phyloP scores from a whole-genome alignment of 2,797 vertebrate genomes.

The Chelon labrosus region DNA sequence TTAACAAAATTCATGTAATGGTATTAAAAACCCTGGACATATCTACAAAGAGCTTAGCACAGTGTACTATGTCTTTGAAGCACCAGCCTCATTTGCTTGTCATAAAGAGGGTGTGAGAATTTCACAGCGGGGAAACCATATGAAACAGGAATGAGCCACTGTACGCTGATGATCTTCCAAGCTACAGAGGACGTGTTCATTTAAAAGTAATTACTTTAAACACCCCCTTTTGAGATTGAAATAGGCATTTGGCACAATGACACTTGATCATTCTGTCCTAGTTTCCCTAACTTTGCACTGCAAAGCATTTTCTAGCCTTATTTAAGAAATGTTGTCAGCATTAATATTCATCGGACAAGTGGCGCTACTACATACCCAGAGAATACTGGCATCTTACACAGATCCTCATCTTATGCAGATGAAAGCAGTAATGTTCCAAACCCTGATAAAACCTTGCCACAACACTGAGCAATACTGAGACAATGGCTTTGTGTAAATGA shows the following conservation, averaged over 20 bases:
- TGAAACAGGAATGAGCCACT: constrained; percentile 57
- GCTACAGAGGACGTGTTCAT: constrained; percentile 72
- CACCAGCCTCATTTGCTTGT: constrained; percentile 42
- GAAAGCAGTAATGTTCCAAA: constrained; percentile 16
- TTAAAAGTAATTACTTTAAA: constrained; percentile 75
- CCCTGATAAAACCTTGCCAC: constrained; percentile 23
- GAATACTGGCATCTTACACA: neutral
- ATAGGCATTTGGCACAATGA: constrained; percentile 67
- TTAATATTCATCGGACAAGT: constrained; percentile 45
- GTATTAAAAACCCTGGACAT: constrained; percentile 1
- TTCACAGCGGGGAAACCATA: constrained; percentile 72
- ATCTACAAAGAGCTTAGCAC: constrained; percentile 1
- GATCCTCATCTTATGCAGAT: constrained; percentile 27
- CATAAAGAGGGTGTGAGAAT: constrained; percentile 46
- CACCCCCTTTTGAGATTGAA: constrained; percentile 45
- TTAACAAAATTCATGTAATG: constrained; percentile 10
- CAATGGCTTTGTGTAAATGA: constrained; percentile 45
- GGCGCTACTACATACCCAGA: neutral
- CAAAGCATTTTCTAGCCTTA: constrained; percentile 50
- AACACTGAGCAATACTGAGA: constrained; percentile 33
- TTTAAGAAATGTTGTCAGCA: constrained; percentile 40
- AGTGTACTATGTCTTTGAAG: constrained; percentile 32
- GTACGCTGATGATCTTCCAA: constrained; percentile 59
- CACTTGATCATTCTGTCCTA: constrained; percentile 66
- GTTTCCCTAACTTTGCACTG: constrained; percentile 45